A percentile compares a stretch with the other conserved stretches of the same genome.
Conservation (phyloP, 2,888 invertebrate genomes). For the Drosophila fulvimacula region DNA sequence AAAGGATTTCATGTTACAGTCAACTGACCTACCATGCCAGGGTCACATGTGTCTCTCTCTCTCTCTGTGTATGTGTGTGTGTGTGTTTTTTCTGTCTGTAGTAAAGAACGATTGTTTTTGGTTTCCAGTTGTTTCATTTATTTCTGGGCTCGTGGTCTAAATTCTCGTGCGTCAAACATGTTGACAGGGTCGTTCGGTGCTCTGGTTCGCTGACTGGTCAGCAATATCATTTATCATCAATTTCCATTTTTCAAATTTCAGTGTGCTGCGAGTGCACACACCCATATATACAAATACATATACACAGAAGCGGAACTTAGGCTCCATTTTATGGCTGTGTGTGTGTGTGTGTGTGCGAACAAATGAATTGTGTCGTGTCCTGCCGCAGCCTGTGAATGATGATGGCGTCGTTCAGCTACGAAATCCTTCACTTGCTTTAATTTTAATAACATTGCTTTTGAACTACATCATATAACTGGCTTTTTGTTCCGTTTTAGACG, state of each 20-base stretch:
- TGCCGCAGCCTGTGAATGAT: conserved; percentile 70
- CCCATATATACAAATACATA: conserved; percentile 11
- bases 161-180: conserved; percentile 70
- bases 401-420: conserved; percentile 40
- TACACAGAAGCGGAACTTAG: conserved; percentile 33
- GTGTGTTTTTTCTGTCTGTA: background rate
- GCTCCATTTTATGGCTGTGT: conserved; percentile 58
- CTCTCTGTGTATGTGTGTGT: background rate
- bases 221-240: conserved; percentile 81
- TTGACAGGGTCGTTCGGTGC: conserved; percentile 69
- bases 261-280: conserved; percentile 57
- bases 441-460: conserved; percentile 62
- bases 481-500: conserved; percentile 85
- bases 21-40: conserved; percentile 21
- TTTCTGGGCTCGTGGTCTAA: conserved; percentile 51
- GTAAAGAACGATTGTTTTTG: conserved; percentile 29
- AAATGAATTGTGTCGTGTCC: conserved; percentile 72
- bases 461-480: conserved; percentile 1
- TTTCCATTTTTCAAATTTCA: conserved; percentile 81
- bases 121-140: conserved; percentile 42
- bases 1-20: conserved; percentile 36
- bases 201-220: conserved; percentile 54
- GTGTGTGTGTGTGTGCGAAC: conserved; percentile 51
- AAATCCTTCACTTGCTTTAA: conserved; percentile 55
- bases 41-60: conserved; percentile 35